These are phyloP conservation scores for Drosophila prosaltans DNA, from an alignment of 1,140 invertebrate genomes.

Conservation along the genomic window DNA sequence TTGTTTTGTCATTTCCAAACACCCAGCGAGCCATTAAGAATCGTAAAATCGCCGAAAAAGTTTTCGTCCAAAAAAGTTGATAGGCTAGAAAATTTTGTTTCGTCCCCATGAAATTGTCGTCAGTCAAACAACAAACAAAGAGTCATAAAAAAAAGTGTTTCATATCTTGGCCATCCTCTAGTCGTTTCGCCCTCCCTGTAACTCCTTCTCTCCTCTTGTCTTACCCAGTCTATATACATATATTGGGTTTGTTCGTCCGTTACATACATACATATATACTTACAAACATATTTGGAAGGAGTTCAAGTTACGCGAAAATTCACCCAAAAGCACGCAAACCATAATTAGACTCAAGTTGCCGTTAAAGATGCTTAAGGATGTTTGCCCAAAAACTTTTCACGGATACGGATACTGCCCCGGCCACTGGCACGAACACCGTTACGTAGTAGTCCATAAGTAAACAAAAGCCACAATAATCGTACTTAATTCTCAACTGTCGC, in stretches of 20 bases:
- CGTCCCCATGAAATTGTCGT: background rate
- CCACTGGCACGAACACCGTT: background rate
- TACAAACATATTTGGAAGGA: background rate
- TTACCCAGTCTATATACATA: background rate
- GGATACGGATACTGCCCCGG: conserved; percentile 4
- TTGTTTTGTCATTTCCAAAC: background rate
- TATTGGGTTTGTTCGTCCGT: background rate
- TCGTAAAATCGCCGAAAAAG: background rate
- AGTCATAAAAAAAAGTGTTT: background rate
- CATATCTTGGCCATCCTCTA: background rate
- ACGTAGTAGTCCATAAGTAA: conserved; percentile 1
- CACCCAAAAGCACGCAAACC: conserved; percentile 23
- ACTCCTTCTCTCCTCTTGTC: background rate
- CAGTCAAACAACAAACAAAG: background rate
- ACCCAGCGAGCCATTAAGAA: background rate
- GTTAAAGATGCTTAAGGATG: conserved; percentile 26
- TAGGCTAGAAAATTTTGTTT: conserved; percentile 1
- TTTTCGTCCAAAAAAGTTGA: background rate
- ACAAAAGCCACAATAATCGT: background rate
- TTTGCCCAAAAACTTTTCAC: conserved; percentile 7
- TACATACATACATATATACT: background rate
- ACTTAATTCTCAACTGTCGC: background rate
- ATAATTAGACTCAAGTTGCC: conserved; percentile 52
- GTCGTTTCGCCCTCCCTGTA: background rate
- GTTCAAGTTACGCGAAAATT: conserved; percentile 42